These are phyloP conservation scores for Elymnias hypermnestra DNA, from an alignment of 1,140 invertebrate species.

Conservation along the genomic window DNA sequence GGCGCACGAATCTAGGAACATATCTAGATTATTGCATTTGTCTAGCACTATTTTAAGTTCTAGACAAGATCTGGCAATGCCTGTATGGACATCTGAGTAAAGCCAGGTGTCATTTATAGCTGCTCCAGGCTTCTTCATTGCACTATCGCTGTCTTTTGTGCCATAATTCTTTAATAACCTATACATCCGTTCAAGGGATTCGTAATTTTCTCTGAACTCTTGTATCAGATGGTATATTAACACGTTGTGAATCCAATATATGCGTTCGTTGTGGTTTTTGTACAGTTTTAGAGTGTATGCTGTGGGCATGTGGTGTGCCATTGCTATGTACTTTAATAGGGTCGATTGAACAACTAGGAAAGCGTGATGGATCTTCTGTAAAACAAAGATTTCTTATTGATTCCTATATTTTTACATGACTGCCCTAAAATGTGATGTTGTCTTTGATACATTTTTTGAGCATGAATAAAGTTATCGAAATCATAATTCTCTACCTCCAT, in stretches of 20 bases:
- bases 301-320: conserved; percentile 49
- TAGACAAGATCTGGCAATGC: conserved; percentile 45
- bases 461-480: no score
- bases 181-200: conserved; percentile 59
- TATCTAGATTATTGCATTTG: conserved; percentile 52
- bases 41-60: conserved; percentile 53
- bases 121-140: conserved; percentile 35
- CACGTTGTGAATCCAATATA: conserved; percentile 57
- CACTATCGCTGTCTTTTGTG: conserved; percentile 27
- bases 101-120: conserved; percentile 47
- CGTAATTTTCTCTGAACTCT: conserved; percentile 48
- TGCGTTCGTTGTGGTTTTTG: conserved; percentile 62
- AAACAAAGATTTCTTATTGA: no score
- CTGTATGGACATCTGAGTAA: conserved; percentile 58
- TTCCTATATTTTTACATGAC: no score
- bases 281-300: conserved; percentile 33
- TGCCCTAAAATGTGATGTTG: no score
- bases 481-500: no score
- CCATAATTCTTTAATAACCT: conserved; percentile 57
- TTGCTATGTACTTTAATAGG: conserved; percentile 56
- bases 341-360: conserved; percentile 68
- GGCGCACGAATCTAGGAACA: conserved; percentile 59
- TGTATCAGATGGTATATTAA: conserved; percentile 41
- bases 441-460: no score
- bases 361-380: conserved; percentile 69